Evolutionary conservation across 30 jellyfish, hydroid and myxozoan species (phyloP), one percentile per base, ranked within the genome.

Genomic region (Cassiopea andromeda): DNA sequence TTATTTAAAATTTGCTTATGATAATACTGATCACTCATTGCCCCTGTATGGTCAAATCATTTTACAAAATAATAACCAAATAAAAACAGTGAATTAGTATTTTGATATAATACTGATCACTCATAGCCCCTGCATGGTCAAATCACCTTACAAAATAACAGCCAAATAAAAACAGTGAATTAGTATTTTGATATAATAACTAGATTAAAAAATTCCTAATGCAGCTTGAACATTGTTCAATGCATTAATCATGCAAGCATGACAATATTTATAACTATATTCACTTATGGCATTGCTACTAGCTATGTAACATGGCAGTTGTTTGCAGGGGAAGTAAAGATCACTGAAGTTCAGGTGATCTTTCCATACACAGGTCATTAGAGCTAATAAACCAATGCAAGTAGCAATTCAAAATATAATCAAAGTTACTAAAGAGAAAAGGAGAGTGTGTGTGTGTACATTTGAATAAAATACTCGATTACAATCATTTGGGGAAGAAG

Each of bases 271-370:
- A 10, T 54, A 54, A 54, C 64, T 54, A 3, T 54, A 54, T 54
- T 54, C 64, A 54, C 64, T 3, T 54, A 6, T 54, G 64, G 12
- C 64, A 54, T 10, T 54, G 64, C 64, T 54, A 54, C 64, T 54
- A 54, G 64, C 64, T 54, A 54, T 54, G 7, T 6, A 10, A 3
- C 10, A 54, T 66, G 19, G 19, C 6, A 66, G 69, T 75, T 75
- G 72, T 49, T 75, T 27, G 67, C 46, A 16, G 27, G 1, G 49
- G 44, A 75, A 49, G 64, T 45, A 75, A 75, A 75, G 84, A 75
- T 75, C 84, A 75, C 49, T 75, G 64, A 48, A 77, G 76, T 77
- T 43, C 86, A 47, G n/a, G 86, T 54, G 74, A 77, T 77, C 44
- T 77, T 77, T 59, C 27, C 86, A 77, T 18, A 15, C 3, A 75